These are phyloP conservation scores for Chiloscyllium plagiosum DNA, from an alignment of 2,113 vertebrate species.

Conservation along the genomic window DNA sequence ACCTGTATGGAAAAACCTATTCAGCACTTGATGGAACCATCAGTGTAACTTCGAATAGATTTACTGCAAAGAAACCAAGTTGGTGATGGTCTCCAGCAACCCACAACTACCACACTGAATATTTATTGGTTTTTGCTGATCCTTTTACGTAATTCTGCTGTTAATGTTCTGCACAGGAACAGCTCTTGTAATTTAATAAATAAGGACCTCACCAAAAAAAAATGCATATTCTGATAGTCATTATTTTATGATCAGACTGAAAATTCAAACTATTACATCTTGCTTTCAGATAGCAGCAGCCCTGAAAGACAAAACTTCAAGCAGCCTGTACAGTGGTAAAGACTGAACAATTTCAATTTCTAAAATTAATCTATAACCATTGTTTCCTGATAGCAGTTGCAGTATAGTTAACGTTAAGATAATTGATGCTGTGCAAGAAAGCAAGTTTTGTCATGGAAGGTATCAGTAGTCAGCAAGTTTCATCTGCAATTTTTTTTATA, in stretches of 20 bases:
- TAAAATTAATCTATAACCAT: background rate
- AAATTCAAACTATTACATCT: background rate
- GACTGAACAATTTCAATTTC: background rate
- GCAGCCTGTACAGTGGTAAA: background rate
- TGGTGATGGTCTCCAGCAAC: background rate
- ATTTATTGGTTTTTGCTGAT: background rate
- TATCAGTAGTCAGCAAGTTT: background rate
- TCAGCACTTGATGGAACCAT: background rate
- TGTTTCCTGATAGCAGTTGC: background rate
- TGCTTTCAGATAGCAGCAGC: background rate
- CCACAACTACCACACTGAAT: background rate
- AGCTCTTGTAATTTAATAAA: background rate
- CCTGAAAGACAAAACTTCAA: background rate
- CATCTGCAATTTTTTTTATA: background rate
- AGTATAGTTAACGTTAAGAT: background rate
- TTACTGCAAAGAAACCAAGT: no score
- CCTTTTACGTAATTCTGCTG: background rate
- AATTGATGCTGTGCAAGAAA: background rate
- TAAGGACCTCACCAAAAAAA: background rate
- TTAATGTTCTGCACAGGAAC: background rate
- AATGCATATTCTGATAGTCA: background rate
- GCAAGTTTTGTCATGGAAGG: background rate
- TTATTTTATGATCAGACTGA: background rate
- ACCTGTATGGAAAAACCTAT: no score
- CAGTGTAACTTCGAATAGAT: no score